Conservation (phyloP, 1,140 invertebrate species). For the Drosophila saltans region DNA sequence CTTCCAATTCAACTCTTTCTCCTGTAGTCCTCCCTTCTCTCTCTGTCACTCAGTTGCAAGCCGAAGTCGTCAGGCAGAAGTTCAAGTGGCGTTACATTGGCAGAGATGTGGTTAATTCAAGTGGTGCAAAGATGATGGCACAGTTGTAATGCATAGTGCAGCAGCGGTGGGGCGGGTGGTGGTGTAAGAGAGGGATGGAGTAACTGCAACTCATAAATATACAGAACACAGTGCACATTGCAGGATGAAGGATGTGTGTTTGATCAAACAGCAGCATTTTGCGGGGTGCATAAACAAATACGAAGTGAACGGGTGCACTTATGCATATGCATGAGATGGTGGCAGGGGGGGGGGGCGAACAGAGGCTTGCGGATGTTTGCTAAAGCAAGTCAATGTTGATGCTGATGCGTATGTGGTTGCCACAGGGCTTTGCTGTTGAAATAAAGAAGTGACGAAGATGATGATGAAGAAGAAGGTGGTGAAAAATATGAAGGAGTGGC, state of each 20-base stretch:
- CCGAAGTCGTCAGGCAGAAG: not conserved
- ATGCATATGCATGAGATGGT: constrained; percentile 67
- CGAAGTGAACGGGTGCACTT: constrained; percentile 21
- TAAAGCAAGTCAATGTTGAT: constrained; percentile 59
- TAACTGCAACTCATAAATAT: constrained; percentile 68
- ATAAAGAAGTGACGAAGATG: no score
- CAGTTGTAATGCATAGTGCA: not conserved
- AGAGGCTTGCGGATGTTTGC: no score
- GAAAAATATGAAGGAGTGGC: not conserved
- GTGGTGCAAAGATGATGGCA: constrained; percentile 11
- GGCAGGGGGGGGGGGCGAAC: no score
- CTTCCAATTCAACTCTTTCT: not conserved
- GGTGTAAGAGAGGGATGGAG: not conserved
- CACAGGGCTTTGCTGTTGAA: not conserved
- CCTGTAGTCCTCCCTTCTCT: no score
- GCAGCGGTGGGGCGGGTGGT: not conserved
- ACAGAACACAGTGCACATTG: constrained; percentile 53
- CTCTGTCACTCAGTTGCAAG: not conserved
- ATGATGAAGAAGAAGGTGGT: not conserved
- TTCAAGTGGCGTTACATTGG: constrained; percentile 32
- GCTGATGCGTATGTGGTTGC: constrained; percentile 23
- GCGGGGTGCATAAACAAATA: constrained; percentile 58
- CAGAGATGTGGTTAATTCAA: constrained; percentile 42
- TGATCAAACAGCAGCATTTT: constrained; percentile 62
- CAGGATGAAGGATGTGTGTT: constrained; percentile 50